Conservation (phyloP, 2,888 invertebrate genomes). For the Idaea aversata region DNA sequence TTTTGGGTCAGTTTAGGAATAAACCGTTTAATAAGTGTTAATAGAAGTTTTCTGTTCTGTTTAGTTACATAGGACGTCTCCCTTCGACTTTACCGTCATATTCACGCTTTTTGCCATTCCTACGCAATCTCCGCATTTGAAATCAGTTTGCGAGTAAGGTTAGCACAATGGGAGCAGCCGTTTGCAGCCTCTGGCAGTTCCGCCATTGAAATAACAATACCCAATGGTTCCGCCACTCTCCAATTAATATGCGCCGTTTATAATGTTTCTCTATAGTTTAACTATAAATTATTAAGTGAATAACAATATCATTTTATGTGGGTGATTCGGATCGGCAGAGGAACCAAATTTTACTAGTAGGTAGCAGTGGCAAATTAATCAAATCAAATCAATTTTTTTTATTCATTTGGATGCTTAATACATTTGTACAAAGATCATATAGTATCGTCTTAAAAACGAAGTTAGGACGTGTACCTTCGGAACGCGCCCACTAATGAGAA, state of each 20-base stretch:
- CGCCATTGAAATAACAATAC: slow-evolving; percentile 37
- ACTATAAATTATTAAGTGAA: slow-evolving; percentile 1
- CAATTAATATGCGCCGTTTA: slow-evolving; percentile 37
- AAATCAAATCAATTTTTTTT: too few species aligned
- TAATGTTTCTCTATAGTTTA: slow-evolving; percentile 22
- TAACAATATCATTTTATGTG: neutral
- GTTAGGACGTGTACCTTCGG: too few species aligned
- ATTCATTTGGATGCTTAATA: too few species aligned
- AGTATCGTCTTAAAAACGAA: too few species aligned
- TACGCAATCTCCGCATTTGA: slow-evolving; percentile 29
- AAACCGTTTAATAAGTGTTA: too few species aligned
- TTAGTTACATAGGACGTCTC: too few species aligned
- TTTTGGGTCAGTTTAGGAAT: too few species aligned
- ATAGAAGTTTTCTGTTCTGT: too few species aligned
- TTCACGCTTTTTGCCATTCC: neutral
- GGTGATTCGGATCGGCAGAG: neutral
- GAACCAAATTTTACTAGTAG: neutral
- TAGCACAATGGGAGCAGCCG: slow-evolving; percentile 34
- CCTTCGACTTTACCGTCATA: neutral
- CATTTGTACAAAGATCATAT: too few species aligned
- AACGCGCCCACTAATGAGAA: too few species aligned
- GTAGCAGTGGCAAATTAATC: neutral
- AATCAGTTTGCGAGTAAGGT: slow-evolving; percentile 43
- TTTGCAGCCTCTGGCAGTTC: slow-evolving; percentile 24
- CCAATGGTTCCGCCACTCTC: slow-evolving; percentile 24